These are phyloP conservation scores for Oplegnathus fasciatus DNA, from an alignment of 2,113 vertebrate species.

Conservation along the genomic window DNA sequence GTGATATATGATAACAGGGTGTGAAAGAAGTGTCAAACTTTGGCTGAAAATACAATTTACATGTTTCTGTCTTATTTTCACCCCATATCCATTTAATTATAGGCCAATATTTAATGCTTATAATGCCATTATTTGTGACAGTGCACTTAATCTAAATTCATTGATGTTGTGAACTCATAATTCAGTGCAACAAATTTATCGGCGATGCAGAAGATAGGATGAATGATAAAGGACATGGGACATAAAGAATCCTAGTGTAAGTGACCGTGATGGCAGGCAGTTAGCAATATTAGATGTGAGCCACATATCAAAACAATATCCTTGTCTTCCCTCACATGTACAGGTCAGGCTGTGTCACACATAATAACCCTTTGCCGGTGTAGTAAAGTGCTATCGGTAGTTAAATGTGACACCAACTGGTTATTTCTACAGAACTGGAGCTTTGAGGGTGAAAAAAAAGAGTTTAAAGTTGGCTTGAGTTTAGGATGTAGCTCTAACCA, in stretches of 20 bases:
- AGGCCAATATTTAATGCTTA: background rate
- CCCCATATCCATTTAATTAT: background rate
- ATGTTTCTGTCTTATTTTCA: slow-evolving; percentile 8
- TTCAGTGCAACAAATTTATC: slow-evolving; percentile 6
- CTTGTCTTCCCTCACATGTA: background rate
- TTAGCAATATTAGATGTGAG: slow-evolving; percentile 31
- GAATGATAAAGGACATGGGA: slow-evolving; percentile 17
- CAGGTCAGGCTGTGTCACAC: background rate
- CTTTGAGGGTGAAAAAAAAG: background rate
- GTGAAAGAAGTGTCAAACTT: background rate
- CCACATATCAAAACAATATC: slow-evolving; percentile 18
- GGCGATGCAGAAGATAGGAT: background rate
- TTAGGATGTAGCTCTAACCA: background rate
- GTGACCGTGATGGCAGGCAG: background rate
- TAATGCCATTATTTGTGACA: slow-evolving; percentile 14
- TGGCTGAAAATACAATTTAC: background rate
- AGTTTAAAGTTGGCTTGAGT: background rate
- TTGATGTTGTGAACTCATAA: slow-evolving; percentile 7
- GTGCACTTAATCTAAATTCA: slow-evolving; percentile 13
- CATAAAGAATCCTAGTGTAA: slow-evolving; percentile 26
- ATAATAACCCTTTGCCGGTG: background rate
- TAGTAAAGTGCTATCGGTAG: background rate
- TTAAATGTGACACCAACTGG: slow-evolving; percentile 13
- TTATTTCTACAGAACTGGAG: background rate
- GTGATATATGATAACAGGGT: background rate